These are phyloP conservation scores for Ctenodactylus gundi DNA, from an alignment of 2,113 vertebrate genomes.

Conservation along the genomic window DNA sequence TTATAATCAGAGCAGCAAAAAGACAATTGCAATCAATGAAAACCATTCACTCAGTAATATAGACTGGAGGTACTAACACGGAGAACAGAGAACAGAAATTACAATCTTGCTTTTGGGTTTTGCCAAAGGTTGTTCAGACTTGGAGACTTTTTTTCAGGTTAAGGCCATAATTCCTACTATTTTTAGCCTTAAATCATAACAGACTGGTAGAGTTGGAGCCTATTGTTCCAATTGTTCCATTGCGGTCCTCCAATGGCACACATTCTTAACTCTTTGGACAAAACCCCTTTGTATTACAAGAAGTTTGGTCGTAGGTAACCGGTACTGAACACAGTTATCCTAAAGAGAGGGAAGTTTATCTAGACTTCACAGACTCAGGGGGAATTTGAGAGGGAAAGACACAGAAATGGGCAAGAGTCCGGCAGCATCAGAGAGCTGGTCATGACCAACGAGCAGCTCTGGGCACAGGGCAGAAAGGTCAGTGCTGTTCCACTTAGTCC, in stretches of 20 bases:
- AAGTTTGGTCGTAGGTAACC: background rate
- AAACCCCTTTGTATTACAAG: background rate
- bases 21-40: constrained; percentile 16
- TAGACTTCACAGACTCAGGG: background rate
- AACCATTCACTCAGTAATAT: background rate
- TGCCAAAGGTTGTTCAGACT: background rate
- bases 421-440: background rate
- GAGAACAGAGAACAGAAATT: background rate
- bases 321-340: background rate
- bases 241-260: background rate
- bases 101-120: background rate
- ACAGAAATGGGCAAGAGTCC: no score
- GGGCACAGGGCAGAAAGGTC: background rate
- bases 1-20: constrained; percentile 32
- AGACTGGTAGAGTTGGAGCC: background rate
- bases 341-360: background rate
- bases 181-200: background rate
- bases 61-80: background rate
- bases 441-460: background rate
- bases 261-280: background rate
- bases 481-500: background rate
- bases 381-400: background rate
- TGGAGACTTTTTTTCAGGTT: background rate
- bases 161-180: background rate
- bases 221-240: background rate